A percentile compares a stretch with the other conserved stretches of the same genome.
phyloP scores from a whole-genome alignment of 2,888 invertebrate genomes.

The Eristalinus aeneus region DNA sequence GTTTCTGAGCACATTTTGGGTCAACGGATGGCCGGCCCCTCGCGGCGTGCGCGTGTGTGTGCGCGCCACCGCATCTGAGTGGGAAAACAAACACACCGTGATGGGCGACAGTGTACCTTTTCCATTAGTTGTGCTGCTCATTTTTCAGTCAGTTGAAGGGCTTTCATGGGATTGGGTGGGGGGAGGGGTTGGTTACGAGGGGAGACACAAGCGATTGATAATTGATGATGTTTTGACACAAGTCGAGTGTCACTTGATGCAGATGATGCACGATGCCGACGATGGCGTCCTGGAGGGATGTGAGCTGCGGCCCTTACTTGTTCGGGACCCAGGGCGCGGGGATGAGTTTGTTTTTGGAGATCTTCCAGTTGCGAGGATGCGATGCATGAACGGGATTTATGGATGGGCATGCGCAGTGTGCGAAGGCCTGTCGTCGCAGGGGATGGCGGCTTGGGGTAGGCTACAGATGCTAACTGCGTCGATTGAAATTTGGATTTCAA shows the following conservation, averaged over 20 bases:
- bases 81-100: constrained; percentile 42
- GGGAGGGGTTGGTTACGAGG: no score
- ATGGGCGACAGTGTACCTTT: constrained; percentile 28
- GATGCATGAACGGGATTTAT: not conserved
- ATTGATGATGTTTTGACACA: constrained; percentile 3
- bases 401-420: not conserved
- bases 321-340: not conserved
- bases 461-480: not conserved
- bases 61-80: constrained; percentile 21
- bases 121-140: not conserved
- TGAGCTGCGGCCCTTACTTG: not conserved
- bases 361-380: not conserved
- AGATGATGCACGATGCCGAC: not conserved
- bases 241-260: not conserved
- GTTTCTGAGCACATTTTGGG: constrained; percentile 41
- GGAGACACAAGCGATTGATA: not conserved
- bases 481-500: not conserved
- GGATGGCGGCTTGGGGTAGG: not conserved
- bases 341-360: not conserved
- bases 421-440: not conserved
- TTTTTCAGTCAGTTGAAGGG: not conserved
- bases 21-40: constrained; percentile 41
- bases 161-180: not conserved
- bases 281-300: not conserved
- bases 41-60: constrained; percentile 9